Base-by-base conservation (phyloP, 1,140 invertebrate species). In the Ceratina calcarata region DNA sequence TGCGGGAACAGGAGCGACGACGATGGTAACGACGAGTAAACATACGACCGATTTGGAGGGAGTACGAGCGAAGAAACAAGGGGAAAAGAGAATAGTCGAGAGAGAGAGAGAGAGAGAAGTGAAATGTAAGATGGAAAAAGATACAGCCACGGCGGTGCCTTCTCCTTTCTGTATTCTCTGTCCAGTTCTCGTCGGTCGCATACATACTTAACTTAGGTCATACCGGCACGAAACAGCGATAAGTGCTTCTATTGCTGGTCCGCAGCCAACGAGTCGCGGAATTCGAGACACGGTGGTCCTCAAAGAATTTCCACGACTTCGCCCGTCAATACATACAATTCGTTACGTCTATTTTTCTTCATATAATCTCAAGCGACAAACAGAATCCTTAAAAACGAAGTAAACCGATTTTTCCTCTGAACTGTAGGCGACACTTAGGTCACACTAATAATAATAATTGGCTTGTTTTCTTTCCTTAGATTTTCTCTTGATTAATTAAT, bases 201-300 rank as follows among this genome's bases (percentile, higher is more conserved):
- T 68, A 81, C 85, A 86, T 86, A 86, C 81, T 84, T 83, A 86
- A 86, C 85, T 86, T 78, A 55, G 82, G 81, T 87, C 85, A 79
- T 82, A 80, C 85, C 84, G 68, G 60, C 86, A 76, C 79, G 78
- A 77, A 57, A 74, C 62, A 45, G 82, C 76, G 88, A 89, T 89
- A 89, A 89, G 87, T 87, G 86, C 87, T 83, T 78, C 67, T 62
- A 81, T 72, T 74, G 78, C 82, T 77, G 68, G 32, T 55, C 64
- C 58, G 37, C 58, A 32, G 65, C 27, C n/a, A 84, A 88, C 81
- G 81, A 86, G 81, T 80, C 83, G 83, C 83, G 87, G 87, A 89
- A 90, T 90, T 83, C 82, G 79, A 87, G 76, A 61, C 85, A 68
- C 87, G 89, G 84, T 87, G 88, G 84, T 86, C 87, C 86, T 45